Evolutionary conservation across 2,888 invertebrate species (phyloP), one percentile per base, ranked within the genome.

Genomic region (Scaptomyza reducta): DNA sequence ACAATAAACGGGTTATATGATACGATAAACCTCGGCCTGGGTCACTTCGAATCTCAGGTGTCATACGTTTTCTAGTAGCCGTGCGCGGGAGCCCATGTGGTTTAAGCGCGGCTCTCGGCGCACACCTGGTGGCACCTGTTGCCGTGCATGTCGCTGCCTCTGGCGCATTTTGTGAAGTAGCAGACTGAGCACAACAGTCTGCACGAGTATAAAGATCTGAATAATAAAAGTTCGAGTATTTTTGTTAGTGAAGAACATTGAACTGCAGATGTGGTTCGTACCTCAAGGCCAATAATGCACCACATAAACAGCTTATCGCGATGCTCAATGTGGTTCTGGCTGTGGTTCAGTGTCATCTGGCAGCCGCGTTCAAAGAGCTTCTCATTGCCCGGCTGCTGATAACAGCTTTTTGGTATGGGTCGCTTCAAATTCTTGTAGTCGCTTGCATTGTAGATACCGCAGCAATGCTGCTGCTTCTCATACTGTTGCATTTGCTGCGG

Each of bases 281-380:
- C 84, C 84, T 84, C 84, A 66, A 84, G 86, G 77, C 88, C 86
- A 62, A 87, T 70, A 60, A 88, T 82, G 70, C 75, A 72, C 87
- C 88, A 88, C 73, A 86, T 88, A 46, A 79, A 88, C 29, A 89
- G 58, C 64, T 80, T 76, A 74, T 89, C 89, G 50, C 89, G 87
- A 27, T 78, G 77, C 49, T 81, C 70, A 9, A 85, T 75, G 53
- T 70, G 69, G 33, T 75, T 72, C 45, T 78, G 79, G 29, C 74
- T 74, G 6, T 54, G 40, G 72, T 71, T 77, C 51, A 89, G 62
- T n/a, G 85, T 74, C 44, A 79, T 71, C 46, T 81, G 72, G 67
- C 90, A 90, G 46, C 88, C 89, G 13, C 60, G 59, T 16, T 67
- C 45, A 57, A 75, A 79, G 16, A 80, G 61, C 50, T 60, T 54